Base-by-base conservation (phyloP, 2,113 vertebrate species). In the Rutilus rutilus region DNA sequence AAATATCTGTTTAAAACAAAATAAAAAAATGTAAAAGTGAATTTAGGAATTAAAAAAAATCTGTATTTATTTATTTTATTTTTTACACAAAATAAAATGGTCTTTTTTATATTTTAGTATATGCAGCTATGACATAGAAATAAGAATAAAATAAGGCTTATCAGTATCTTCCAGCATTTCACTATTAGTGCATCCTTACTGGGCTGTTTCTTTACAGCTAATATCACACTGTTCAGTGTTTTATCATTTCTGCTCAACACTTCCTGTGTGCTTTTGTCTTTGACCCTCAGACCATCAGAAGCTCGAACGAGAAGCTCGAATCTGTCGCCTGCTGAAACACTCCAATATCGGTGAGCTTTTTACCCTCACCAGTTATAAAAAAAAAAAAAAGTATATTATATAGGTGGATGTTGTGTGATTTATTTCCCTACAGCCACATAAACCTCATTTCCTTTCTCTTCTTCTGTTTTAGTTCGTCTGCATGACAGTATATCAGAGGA, bases 401-500 rank as follows among this genome's bases (percentile, higher is more conserved):
- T 19, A 19, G 12, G 11, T 57, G 19, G 23, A 57, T 54, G 19
- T 65, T 25, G 74, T 27, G 52, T 81, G n/a, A 82, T 85, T 50
- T 82, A 25, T 33, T 39, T 54, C 25, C 15, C 12, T 65, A 11
- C 5, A 36, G 39, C 1, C 73, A 27, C 27, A 71, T 27, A 78
- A 67, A 71, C 8, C 14, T 27, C 2, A 73, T 50, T 45, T 30
- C 6, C 10, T 27, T 30, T 57, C 47, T 23, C 42, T 23, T 33
- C 15, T 83, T 19, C 17, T 81, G 15, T 85, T 86, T 71, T 74
- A 89, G 88, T 89, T 80, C 88, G 88, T 17, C 88, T 89, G 39
- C 88, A 89, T 85, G 88, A 89, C 86, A 89, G 88, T 87, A 89
- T 89, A 88, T 88, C 88, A 89, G 88, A 89, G 82, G 88, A 89